Percentiles rank a stretch among this genome's conserved stretches.
phyloP scores from a whole-genome alignment of 1,140 invertebrate genomes.

The Hetaerina americana region DNA sequence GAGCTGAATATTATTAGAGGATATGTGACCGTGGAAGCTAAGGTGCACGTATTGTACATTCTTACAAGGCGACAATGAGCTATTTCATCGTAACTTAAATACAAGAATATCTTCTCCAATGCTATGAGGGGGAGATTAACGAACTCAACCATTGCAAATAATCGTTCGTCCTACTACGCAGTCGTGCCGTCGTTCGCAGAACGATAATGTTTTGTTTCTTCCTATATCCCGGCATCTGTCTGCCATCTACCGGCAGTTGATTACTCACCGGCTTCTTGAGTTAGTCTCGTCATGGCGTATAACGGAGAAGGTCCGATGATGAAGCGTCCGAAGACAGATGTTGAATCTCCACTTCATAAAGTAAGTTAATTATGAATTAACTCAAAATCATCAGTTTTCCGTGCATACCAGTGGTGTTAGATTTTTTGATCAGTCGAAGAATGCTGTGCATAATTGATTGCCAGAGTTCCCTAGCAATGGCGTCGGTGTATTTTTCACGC shows the following conservation, averaged over 20 bases:
- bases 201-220: background rate
- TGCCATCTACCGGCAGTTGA: background rate
- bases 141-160: conserved; percentile 21
- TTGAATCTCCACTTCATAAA: conserved; percentile 37
- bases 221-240: background rate
- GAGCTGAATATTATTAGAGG: too few relatives aligned
- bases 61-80: conserved; percentile 60
- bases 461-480: background rate
- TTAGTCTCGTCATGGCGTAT: conserved; percentile 33
- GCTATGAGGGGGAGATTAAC: conserved; percentile 57
- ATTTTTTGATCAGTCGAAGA: too few relatives aligned
- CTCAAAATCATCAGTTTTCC: too few relatives aligned
- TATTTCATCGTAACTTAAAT: conserved; percentile 67
- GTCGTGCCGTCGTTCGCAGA: conserved; percentile 2
- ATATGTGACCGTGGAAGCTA: conserved; percentile 7
- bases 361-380: too few relatives aligned
- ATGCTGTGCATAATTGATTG: too few relatives aligned
- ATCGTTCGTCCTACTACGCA: background rate
- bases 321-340: conserved; percentile 33
- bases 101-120: conserved; percentile 63
- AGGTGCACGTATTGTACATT: background rate
- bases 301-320: conserved; percentile 39
- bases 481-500: background rate
- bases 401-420: too few relatives aligned
- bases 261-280: background rate